Conservation (phyloP, 2,888 invertebrate genomes). For the Hypselothyrea guttata region DNA sequence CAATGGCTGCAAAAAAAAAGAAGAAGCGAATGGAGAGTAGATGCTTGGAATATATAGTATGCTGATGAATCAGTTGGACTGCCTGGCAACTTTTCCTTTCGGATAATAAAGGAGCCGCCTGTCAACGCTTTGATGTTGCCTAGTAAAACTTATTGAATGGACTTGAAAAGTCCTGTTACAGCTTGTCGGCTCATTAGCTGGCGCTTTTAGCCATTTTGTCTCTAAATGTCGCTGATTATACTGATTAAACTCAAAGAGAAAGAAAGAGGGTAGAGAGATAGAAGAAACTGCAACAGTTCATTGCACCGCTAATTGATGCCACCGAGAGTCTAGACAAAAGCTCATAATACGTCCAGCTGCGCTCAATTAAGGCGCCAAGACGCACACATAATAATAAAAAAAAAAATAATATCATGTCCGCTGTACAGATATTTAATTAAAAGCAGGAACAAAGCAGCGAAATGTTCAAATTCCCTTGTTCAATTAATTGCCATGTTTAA, state of each 20-base stretch:
- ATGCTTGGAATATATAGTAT: conserved; percentile 9
- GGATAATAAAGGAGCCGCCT: conserved; percentile 44
- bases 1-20: background rate
- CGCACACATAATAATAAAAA: too few relatives aligned
- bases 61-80: conserved; percentile 17
- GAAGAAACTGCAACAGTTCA: conserved; percentile 46
- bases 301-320: conserved; percentile 61
- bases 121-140: conserved; percentile 56
- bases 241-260: conserved; percentile 35
- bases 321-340: conserved; percentile 46
- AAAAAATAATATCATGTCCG: conserved; percentile 25
- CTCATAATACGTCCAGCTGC: conserved; percentile 21
- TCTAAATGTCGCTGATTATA: conserved; percentile 54
- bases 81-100: conserved; percentile 14
- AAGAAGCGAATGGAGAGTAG: background rate
- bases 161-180: conserved; percentile 10
- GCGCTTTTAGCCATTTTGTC: conserved; percentile 38
- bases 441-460: too few relatives aligned
- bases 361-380: conserved; percentile 37
- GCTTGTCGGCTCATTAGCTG: conserved; percentile 58
- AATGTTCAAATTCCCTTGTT: too few relatives aligned
- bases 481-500: too few relatives aligned
- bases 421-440: background rate
- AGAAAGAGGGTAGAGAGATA: conserved; percentile 4
- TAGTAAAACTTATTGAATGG: conserved; percentile 46